A percentile compares a stretch with the other conserved stretches of the same genome.
phyloP scores from a whole-genome alignment of 2,888 invertebrate genomes.

The Aethes cnicana region DNA sequence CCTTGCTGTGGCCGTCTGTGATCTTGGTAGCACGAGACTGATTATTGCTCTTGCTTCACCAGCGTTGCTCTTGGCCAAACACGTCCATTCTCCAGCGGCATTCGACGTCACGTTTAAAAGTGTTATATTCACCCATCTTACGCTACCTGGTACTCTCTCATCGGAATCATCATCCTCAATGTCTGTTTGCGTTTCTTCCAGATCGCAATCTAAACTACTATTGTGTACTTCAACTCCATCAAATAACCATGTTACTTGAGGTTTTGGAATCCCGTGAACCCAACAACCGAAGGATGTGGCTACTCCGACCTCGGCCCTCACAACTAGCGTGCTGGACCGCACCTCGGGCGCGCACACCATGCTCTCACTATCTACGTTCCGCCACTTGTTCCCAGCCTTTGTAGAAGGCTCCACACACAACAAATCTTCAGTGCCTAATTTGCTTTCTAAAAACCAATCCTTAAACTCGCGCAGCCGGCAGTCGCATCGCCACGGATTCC shows the following conservation, averaged over 20 bases:
- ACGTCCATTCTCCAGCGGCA: slow-evolving; percentile 93
- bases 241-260: slow-evolving; percentile 91
- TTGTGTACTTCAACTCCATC: slow-evolving; percentile 84
- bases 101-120: slow-evolving; percentile 90
- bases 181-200: slow-evolving; percentile 71
- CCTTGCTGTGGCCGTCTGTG: slow-evolving; percentile 90
- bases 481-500: slow-evolving; percentile 95
- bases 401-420: slow-evolving; percentile 87
- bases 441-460: slow-evolving; percentile 91
- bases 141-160: slow-evolving; percentile 74
- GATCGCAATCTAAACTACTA: slow-evolving; percentile 72
- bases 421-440: slow-evolving; percentile 88
- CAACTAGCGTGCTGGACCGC: slow-evolving; percentile 82
- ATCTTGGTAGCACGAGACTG: slow-evolving; percentile 73
- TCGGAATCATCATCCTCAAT: slow-evolving; percentile 68
- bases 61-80: slow-evolving; percentile 87
- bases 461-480: slow-evolving; percentile 92
- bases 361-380: slow-evolving; percentile 86
- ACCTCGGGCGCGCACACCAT: slow-evolving; percentile 93
- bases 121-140: slow-evolving; percentile 90
- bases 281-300: slow-evolving; percentile 92
- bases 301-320: slow-evolving; percentile 90
- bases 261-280: slow-evolving; percentile 91
- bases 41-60: slow-evolving; percentile 85
- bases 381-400: slow-evolving; percentile 88